Percentiles rank a stretch among this genome's conserved stretches.
Conservation (phyloP, 2,113 vertebrate genomes). For the Malurus cyaneus region DNA sequence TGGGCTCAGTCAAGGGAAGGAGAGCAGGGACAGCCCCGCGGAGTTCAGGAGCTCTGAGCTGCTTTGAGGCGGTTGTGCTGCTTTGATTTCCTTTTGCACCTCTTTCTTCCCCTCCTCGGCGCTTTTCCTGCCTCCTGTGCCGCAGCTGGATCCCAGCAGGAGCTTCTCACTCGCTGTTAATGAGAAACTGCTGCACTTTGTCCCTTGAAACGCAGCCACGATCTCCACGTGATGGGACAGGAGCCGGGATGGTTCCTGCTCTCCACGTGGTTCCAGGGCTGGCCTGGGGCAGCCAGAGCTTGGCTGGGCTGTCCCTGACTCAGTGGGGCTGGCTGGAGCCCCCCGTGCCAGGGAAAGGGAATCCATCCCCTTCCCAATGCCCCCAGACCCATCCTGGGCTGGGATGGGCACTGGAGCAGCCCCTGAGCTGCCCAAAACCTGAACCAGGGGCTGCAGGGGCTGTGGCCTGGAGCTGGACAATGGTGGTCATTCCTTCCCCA, state of each 20-base stretch:
- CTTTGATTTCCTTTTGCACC: neutral
- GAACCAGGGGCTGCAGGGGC: neutral
- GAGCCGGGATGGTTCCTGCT: no score
- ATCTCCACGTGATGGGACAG: neutral
- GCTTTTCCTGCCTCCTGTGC: neutral
- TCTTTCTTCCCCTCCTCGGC: neutral
- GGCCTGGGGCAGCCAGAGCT: no score
- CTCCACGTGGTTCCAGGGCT: no score
- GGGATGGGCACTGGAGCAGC: neutral
- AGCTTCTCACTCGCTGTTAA: slow-evolving; percentile 68
- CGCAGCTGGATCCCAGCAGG: slow-evolving; percentile 57
- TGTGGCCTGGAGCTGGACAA: neutral
- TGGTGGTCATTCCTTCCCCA: neutral
- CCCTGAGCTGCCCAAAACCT: rapidly evolving
- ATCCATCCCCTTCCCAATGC: no score
- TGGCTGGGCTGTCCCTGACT: no score
- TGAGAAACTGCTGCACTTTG: slow-evolving; percentile 81
- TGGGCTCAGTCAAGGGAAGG: neutral
- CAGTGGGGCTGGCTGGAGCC: no score
- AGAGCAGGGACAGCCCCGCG: rapidly evolving
- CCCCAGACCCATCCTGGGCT: neutral
- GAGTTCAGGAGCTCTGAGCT: neutral
- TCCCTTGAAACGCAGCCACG: slow-evolving; percentile 56
- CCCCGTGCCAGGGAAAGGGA: no score
- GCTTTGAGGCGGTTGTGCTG: neutral